Evolutionary conservation across 30 jellyfish, hydroid and myxozoan species (phyloP).

Genomic region (Catostylus mosaicus): DNA sequence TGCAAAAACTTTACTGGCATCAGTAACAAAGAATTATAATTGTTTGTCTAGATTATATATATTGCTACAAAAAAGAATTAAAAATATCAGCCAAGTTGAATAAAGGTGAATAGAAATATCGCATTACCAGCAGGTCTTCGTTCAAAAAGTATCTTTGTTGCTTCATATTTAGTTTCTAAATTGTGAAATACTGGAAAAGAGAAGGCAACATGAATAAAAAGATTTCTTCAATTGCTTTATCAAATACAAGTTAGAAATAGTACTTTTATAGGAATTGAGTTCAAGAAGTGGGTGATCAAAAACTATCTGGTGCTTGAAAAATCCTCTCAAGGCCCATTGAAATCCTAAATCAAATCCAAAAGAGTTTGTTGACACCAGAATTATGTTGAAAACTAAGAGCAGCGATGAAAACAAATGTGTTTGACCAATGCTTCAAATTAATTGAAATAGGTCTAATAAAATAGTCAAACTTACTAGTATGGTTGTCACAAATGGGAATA

Average conservation of each 20-base stretch:
- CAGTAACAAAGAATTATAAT: no score
- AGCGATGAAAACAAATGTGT: no score
- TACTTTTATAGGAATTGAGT: no score
- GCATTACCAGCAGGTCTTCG: constrained; percentile 85
- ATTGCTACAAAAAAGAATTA: background rate
- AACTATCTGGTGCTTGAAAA: no score
- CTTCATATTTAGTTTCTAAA: constrained; percentile 58
- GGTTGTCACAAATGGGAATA: constrained; percentile 80
- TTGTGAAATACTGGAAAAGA: constrained; percentile 82
- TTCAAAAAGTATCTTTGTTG: constrained; percentile 75
- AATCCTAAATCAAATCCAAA: no score
- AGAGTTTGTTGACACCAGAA: no score
- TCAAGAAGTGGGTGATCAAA: no score
- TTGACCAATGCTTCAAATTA: background rate
- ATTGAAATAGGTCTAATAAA: background rate
- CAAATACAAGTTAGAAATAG: no score
- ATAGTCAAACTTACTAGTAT: constrained; percentile 70
- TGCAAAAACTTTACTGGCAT: background rate
- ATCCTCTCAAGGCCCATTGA: no score
- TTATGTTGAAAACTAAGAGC: no score
- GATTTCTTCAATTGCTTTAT: no score
- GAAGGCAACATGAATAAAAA: no score
- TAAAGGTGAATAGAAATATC: background rate
- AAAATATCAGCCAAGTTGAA: background rate
- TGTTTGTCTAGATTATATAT: background rate